Percentiles rank a stretch among this genome's conserved stretches.
Conservation (phyloP, 37 sponge, comb jelly and placozoan genomes). For the Halisarca cf. caerulea region DNA sequence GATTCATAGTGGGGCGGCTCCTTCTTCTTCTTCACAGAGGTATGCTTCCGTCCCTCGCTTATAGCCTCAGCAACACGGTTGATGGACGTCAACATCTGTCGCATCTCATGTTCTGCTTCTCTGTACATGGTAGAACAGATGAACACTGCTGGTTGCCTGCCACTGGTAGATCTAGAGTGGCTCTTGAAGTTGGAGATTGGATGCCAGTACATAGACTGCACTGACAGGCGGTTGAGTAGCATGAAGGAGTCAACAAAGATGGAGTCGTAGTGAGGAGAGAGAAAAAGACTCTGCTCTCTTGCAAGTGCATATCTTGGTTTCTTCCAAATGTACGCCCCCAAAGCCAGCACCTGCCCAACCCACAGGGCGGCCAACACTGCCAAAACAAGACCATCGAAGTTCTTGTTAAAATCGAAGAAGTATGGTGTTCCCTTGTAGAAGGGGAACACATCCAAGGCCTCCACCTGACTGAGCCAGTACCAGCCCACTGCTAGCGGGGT, state of each 20-base stretch:
- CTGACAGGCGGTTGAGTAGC: conserved; percentile 57
- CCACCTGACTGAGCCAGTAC: conserved; percentile 4
- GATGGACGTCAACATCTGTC: conserved; percentile 78
- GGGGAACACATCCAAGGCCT: neutral
- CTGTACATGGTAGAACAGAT: conserved; percentile 92
- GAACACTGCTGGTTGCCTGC: conserved; percentile 47
- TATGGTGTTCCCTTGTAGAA: neutral
- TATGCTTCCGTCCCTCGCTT: neutral
- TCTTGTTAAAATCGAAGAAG: neutral
- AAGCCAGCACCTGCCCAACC: conserved; percentile 55
- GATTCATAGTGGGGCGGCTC: conserved; percentile 51
- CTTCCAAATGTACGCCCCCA: conserved; percentile 46
- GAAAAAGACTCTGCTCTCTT: conserved; percentile 72
- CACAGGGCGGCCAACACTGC: conserved; percentile 31
- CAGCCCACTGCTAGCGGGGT: conserved; percentile 42
- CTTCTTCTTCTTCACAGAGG: neutral
- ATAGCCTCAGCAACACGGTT: conserved; percentile 47
- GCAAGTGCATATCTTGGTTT: conserved; percentile 58
- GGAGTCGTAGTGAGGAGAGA: conserved; percentile 70
- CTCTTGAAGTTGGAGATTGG: conserved; percentile 3
- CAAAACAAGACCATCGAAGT: neutral
- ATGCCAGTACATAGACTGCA: conserved; percentile 25
- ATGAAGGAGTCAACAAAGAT: conserved; percentile 72
- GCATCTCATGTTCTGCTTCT: conserved; percentile 71
- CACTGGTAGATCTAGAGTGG: neutral